Evolutionary conservation across 2,888 invertebrate genomes (phyloP), one percentile per base, ranked within the genome.

Genomic region (Pseudococcus longispinus): DNA sequence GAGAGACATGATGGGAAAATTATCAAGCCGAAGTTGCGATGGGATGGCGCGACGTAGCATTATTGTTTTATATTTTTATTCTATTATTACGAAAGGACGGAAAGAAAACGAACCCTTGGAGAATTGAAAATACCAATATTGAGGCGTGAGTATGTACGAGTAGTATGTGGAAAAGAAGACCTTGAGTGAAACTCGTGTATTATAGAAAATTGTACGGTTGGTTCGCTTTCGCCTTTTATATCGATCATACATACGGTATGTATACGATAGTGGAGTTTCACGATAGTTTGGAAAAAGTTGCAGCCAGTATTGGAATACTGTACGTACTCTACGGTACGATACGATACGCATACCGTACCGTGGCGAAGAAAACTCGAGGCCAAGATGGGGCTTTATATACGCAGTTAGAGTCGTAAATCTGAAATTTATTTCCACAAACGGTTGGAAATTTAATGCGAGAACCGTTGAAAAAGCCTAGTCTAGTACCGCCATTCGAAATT

Each of bases 371-470:
- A 70, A 70, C 29, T 29, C 70, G 29, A 70, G 70, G 18, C 70
- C 1, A 32, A 70, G 70, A 70, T 60, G 23, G 29, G 70, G 70
- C 70, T 70, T 70, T 70, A 70, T 70, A 29, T 70, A 29, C 70
- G 70, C 70, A 70, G 70, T 70, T 70, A 26, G 29, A 70, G 70
- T 70, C 70, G 70, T 70, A 70, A 70, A 70, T 70, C 29, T 70
- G 15, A 70, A 70, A 70, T 70, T 70, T 70, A 70, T 70, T 5
- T 70, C 70, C 29, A 18, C 70, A 29, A 70, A 70, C 32, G 70
- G 70, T 70, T 70, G 70, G 70, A 70, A 70, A 70, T 70, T 70
- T 70, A 70, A 70, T 70, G 29, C 70, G 29, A 60, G 60, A 70
- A 18, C 70, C 70, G 70, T 29, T 32, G 70, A 51, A 70, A 70